Evolutionary conservation across 2,888 invertebrate genomes (phyloP).

Genomic region (Dilophus febrilis): DNA sequence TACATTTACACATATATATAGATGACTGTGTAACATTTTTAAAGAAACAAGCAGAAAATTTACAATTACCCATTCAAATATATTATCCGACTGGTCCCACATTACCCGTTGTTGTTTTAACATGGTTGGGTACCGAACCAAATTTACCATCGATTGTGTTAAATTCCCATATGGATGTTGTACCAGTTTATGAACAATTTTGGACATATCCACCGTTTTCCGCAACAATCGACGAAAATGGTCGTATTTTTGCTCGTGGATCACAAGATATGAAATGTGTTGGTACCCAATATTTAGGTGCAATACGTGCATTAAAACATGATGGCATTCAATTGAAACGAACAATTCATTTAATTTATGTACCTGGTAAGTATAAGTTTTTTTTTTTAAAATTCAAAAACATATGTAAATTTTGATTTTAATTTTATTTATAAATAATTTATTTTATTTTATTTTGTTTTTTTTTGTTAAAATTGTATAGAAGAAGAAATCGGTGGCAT

Average conservation of each 20-base stretch:
- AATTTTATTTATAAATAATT: too few species aligned
- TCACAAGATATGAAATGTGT: slow-evolving; percentile 73
- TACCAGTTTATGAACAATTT: slow-evolving; percentile 68
- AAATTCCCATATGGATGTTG: slow-evolving; percentile 93
- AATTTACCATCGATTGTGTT: slow-evolving; percentile 57
- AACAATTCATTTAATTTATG: slow-evolving; percentile 54
- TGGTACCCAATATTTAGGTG: slow-evolving; percentile 62
- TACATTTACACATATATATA: not conserved
- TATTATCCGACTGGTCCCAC: slow-evolving; percentile 34
- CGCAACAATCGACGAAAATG: slow-evolving; percentile 68
- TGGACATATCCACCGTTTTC: slow-evolving; percentile 86
- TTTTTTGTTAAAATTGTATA: not conserved
- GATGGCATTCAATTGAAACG: slow-evolving; percentile 38
- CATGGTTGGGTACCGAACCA: slow-evolving; percentile 59
- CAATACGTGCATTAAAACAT: slow-evolving; percentile 45
- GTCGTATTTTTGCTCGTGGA: slow-evolving; percentile 61
- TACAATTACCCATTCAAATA: not conserved
- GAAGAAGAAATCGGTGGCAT: slow-evolving; percentile 49
- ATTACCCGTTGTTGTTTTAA: slow-evolving; percentile 66
- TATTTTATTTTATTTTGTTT: too few species aligned
- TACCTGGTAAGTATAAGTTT: slow-evolving; percentile 36
- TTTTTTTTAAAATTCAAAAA: not conserved
- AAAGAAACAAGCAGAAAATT: not conserved
- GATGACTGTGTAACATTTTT: slow-evolving; percentile 3
- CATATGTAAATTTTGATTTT: not conserved